Evolutionary conservation across 2,113 vertebrate species (phyloP).

Genomic region (Nothocercus julius): DNA sequence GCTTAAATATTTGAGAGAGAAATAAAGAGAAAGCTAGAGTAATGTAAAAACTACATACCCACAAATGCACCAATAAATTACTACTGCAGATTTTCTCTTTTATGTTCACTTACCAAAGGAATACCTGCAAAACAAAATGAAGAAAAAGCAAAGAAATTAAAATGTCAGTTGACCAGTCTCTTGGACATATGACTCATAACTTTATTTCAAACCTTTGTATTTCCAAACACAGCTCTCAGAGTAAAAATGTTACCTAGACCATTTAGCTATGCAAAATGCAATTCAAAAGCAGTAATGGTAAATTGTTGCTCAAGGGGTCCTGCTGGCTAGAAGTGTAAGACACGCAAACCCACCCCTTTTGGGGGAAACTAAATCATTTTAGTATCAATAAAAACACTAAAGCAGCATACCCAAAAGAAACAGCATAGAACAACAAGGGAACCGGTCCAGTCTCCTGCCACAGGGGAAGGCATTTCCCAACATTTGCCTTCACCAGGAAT

Average conservation of each 20-base stretch:
- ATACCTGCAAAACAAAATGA: constrained; percentile 81
- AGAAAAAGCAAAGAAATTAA: constrained; percentile 9
- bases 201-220: not conserved
- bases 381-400: not conserved
- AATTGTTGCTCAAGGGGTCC: not conserved
- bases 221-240: not conserved
- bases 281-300: not conserved
- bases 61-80: not conserved
- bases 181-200: fast-evolving
- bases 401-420: not conserved
- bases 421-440: not conserved
- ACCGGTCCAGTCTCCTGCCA: not conserved
- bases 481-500: not conserved
- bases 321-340: not conserved
- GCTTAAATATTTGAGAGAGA: not conserved
- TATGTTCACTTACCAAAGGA: constrained; percentile 85
- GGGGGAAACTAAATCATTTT: not conserved
- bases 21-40: not conserved
- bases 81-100: not conserved
- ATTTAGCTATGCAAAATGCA: fast-evolving
- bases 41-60: constrained; percentile 69
- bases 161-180: not conserved
- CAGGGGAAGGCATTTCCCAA: not conserved
- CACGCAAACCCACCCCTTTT: not conserved
- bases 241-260: fast-evolving